Conservation (phyloP, 2,113 vertebrate genomes). For the Myrmecobius fasciatus region DNA sequence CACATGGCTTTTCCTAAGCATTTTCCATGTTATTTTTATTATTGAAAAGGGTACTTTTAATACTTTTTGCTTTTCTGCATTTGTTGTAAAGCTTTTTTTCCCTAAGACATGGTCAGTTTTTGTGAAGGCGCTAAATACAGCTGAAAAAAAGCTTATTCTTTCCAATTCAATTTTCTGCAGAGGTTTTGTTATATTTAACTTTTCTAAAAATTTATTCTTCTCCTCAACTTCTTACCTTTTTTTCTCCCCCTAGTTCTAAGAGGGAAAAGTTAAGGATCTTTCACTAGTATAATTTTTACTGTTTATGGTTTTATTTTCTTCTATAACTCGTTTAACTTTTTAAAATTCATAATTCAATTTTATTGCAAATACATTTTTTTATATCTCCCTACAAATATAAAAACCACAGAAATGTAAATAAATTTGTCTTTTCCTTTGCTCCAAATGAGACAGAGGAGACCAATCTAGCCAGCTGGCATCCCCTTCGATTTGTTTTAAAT, state of each 20-base stretch:
- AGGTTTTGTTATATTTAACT: not conserved
- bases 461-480: conserved; percentile 40
- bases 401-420: conserved; percentile 25
- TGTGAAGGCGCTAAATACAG: not conserved
- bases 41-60: not conserved
- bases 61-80: not conserved
- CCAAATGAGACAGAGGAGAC: not conserved
- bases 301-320: no score
- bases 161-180: not conserved
- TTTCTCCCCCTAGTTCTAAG: no score
- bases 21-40: not conserved
- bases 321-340: not conserved
- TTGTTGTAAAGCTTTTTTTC: not conserved
- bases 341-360: conserved; percentile 36
- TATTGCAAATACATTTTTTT: conserved; percentile 57
- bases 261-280: not conserved
- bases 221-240: not conserved
- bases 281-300: not conserved
- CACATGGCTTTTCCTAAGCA: no score
- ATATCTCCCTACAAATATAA: conserved; percentile 30
- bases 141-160: not conserved
- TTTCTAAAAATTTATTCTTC: not conserved
- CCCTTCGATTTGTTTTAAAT: conserved; percentile 43
- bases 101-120: not conserved
- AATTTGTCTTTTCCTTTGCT: conserved; percentile 26